Percentiles rank a stretch among this genome's conserved stretches.
phyloP scores from a whole-genome alignment of 2,888 invertebrate genomes.

The Plagiodera versicolora region DNA sequence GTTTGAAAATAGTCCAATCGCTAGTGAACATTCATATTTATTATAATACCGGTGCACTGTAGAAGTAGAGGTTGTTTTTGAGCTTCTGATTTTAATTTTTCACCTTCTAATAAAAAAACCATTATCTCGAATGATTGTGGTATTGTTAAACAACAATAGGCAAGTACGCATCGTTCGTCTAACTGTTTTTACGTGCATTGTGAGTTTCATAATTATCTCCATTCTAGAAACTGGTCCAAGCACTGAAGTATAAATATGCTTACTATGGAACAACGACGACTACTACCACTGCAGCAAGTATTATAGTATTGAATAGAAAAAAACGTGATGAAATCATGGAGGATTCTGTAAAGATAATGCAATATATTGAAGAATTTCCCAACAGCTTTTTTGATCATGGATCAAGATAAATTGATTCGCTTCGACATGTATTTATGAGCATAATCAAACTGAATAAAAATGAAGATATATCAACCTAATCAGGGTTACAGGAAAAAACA shows the following conservation, averaged over 20 bases:
- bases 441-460: too few species aligned
- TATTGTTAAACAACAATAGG: too few species aligned
- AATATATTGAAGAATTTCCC: conserved; percentile 46
- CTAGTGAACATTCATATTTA: too few species aligned
- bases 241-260: conserved; percentile 4
- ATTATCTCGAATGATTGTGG: too few species aligned
- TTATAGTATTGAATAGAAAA: conserved; percentile 42
- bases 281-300: conserved; percentile 54
- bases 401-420: too few species aligned
- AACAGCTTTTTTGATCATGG: too few species aligned
- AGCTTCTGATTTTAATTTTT: not conserved
- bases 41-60: not conserved
- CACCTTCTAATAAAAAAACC: not conserved
- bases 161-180: too few species aligned
- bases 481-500: too few species aligned
- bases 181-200: too few species aligned
- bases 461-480: too few species aligned
- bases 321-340: conserved; percentile 31
- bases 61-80: not conserved
- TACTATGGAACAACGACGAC: conserved; percentile 47
- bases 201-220: not conserved
- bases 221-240: conserved; percentile 11
- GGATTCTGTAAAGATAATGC: conserved; percentile 42
- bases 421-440: too few species aligned
- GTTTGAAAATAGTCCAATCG: too few species aligned